These are phyloP conservation scores for Beaufortia kweichowensis DNA, from an alignment of 2,113 vertebrate genomes.

Conservation along the genomic window DNA sequence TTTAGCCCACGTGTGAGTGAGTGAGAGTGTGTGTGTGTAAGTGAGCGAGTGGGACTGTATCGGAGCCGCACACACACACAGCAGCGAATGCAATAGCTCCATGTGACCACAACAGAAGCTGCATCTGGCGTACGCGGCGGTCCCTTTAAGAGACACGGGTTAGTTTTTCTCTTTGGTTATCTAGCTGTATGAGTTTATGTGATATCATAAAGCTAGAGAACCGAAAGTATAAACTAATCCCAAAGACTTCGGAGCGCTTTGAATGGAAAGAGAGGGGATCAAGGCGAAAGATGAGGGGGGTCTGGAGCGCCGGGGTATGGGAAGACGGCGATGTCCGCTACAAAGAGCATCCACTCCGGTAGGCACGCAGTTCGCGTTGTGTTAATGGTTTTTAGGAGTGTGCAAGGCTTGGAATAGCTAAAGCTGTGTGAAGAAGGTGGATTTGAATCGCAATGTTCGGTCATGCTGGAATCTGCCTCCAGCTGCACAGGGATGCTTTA, in stretches of 20 bases:
- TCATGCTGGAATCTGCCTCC: slow-evolving; percentile 4
- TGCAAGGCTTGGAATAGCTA: slow-evolving; percentile 4
- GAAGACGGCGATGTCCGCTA: slow-evolving; percentile 38
- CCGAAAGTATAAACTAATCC: slow-evolving; percentile 93
- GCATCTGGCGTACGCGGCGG: slow-evolving; percentile 67
- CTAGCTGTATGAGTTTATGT: slow-evolving; percentile 98
- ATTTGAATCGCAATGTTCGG: slow-evolving; percentile 4
- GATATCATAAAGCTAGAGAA: slow-evolving; percentile 99
- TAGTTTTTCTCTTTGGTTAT: slow-evolving; percentile 98
- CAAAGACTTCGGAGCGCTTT: slow-evolving; percentile 64
- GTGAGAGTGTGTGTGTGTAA: slow-evolving; percentile 38
- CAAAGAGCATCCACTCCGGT: slow-evolving; percentile 44
- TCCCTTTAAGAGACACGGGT: slow-evolving; percentile 83
- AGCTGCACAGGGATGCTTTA: slow-evolving; percentile 4
- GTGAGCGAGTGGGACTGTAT: slow-evolving; percentile 46
- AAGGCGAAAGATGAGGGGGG: slow-evolving; percentile 55
- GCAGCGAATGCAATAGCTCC: slow-evolving; percentile 72
- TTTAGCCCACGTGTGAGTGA: slow-evolving; percentile 42
- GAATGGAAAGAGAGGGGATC: slow-evolving; percentile 30
- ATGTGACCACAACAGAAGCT: slow-evolving; percentile 80
- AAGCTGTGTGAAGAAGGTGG: slow-evolving; percentile 9
- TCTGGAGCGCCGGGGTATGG: slow-evolving; percentile 44
- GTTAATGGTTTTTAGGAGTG: not conserved
- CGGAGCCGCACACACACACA: slow-evolving; percentile 55
- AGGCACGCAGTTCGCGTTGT: slow-evolving; percentile 34